phyloP scores from a whole-genome alignment of 1,140 invertebrate genomes.

The Eueides isabella region DNA sequence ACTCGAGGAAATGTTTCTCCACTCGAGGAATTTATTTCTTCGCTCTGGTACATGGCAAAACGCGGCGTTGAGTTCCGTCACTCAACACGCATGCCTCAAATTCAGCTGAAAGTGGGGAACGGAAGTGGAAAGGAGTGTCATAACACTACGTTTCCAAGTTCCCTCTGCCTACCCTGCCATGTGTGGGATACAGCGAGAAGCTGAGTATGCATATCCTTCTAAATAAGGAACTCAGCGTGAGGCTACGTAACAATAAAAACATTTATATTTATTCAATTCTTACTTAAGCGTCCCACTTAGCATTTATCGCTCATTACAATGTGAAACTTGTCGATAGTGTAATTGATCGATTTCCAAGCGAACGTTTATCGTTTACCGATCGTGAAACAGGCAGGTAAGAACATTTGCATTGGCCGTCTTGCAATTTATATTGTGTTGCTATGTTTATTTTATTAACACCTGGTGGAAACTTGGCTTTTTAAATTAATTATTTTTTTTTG shows the following conservation, averaged over 20 bases:
- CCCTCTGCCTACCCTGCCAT: too few relatives aligned
- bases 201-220: too few relatives aligned
- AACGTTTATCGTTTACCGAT: constrained; percentile 32
- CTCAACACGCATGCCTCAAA: too few relatives aligned
- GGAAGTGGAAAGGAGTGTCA: too few relatives aligned
- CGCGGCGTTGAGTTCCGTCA: too few relatives aligned
- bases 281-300: constrained; percentile 8
- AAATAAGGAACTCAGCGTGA: too few relatives aligned
- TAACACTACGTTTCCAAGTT: too few relatives aligned
- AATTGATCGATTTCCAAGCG: constrained; percentile 35
- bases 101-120: too few relatives aligned
- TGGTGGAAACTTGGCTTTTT: background rate
- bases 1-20: too few relatives aligned
- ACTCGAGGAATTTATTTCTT: too few relatives aligned
- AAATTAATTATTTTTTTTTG: background rate
- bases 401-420: constrained; percentile 21
- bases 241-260: background rate
- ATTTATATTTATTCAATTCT: background rate
- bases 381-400: constrained; percentile 15
- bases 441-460: background rate
- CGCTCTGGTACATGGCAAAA: too few relatives aligned
- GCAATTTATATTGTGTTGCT: background rate
- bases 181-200: too few relatives aligned
- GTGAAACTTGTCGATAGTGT: constrained; percentile 27
- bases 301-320: constrained; percentile 23